Conservation (phyloP, 2,888 invertebrate genomes). For the Timema cristinae region DNA sequence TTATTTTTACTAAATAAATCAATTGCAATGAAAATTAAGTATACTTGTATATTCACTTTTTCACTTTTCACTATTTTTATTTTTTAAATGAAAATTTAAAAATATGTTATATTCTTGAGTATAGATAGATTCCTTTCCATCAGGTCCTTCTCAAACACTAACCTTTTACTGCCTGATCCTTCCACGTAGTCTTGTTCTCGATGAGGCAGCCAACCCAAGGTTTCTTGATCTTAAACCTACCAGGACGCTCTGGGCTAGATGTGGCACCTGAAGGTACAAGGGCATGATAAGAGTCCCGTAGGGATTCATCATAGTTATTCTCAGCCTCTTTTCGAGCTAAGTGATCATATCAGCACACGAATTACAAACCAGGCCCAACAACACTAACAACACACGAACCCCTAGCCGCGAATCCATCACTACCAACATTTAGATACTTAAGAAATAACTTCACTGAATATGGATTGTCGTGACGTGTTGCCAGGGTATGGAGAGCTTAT, state of each 20-base stretch:
- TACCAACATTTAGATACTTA: too few species aligned
- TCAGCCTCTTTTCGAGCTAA: too few species aligned
- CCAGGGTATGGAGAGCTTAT: too few species aligned
- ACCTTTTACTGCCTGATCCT: slow-evolving; percentile 74
- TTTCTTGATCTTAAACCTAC: slow-evolving; percentile 63
- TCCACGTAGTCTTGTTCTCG: slow-evolving; percentile 81
- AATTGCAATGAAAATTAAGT: too few species aligned
- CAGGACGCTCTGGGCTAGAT: slow-evolving; percentile 37
- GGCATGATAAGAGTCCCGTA: not conserved
- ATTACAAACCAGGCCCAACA: not conserved
- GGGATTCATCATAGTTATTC: too few species aligned
- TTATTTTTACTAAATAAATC: too few species aligned
- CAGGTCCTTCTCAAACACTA: slow-evolving; percentile 29
- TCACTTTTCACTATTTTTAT: not conserved
- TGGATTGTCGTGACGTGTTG: too few species aligned
- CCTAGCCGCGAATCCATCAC: too few species aligned
- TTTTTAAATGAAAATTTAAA: slow-evolving; percentile 1
- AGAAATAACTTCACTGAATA: too few species aligned
- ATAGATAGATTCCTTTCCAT: not conserved
- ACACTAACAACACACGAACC: not conserved
- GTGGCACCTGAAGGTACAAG: slow-evolving; percentile 45
- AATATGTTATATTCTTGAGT: not conserved
- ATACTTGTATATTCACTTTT: too few species aligned
- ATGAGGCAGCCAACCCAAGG: slow-evolving; percentile 75
- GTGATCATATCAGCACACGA: not conserved